Evolutionary conservation across 92 coral and sea anemone genomes (phyloP).

Genomic region (Phymanthus crucifer): DNA sequence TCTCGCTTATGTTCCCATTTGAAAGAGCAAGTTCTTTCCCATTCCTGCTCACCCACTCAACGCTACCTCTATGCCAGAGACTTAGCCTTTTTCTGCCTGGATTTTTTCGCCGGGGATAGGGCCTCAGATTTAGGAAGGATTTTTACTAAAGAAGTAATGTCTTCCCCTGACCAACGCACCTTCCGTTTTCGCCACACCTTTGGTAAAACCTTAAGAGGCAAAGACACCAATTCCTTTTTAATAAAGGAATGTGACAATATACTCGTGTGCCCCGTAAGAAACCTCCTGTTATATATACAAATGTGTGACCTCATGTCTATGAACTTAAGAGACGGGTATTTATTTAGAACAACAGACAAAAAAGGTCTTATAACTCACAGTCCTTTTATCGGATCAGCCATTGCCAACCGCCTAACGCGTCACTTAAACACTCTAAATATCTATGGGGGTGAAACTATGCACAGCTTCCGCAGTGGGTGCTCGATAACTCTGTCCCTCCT

Average conservation of each 20-base stretch:
- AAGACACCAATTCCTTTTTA: not conserved
- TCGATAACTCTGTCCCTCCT: slow-evolving; percentile 27
- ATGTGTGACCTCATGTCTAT: not conserved
- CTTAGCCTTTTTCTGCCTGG: slow-evolving; percentile 40
- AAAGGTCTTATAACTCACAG: slow-evolving; percentile 17
- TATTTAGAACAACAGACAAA: not conserved
- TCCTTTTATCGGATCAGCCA: slow-evolving; percentile 47
- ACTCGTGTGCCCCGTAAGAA: not conserved
- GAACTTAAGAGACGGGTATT: not conserved
- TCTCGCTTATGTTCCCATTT: slow-evolving; percentile 5
- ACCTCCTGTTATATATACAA: not conserved
- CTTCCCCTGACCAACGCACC: not conserved
- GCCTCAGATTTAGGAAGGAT: slow-evolving; percentile 41
- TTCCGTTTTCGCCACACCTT: slow-evolving; percentile 41
- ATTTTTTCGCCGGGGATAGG: slow-evolving; percentile 41
- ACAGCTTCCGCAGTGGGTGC: slow-evolving; percentile 41
- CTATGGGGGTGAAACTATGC: slow-evolving; percentile 39
- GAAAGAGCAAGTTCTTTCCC: slow-evolving; percentile 6
- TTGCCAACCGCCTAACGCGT: slow-evolving; percentile 16
- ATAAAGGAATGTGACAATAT: not conserved
- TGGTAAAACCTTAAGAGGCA: slow-evolving; percentile 20
- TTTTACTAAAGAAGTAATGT: slow-evolving; percentile 18
- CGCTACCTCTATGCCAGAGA: slow-evolving; percentile 25
- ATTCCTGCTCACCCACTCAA: not conserved
- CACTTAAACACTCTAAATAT: slow-evolving; percentile 18